Conservation (phyloP, 2,888 invertebrate genomes). For the Nomada lathburiana region DNA sequence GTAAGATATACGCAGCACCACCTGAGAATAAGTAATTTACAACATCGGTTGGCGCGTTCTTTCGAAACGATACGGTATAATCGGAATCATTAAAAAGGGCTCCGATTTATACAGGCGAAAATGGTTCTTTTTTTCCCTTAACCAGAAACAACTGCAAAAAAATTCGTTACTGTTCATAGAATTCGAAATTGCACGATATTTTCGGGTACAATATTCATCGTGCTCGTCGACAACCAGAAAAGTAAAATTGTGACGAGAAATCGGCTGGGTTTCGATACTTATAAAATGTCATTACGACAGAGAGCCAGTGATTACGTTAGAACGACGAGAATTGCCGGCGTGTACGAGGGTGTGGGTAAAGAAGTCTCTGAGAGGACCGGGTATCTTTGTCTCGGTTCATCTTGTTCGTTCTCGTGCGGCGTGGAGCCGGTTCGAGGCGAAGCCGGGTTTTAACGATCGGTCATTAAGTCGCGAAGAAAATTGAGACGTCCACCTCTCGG, state of each 20-base stretch:
- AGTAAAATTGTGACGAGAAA: slow-evolving; percentile 22
- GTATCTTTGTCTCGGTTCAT: slow-evolving; percentile 44
- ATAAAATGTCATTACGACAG: slow-evolving; percentile 74
- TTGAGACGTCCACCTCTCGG: slow-evolving; percentile 81
- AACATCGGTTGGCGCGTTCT: not conserved
- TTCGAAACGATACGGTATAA: not conserved
- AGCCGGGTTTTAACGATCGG: slow-evolving; percentile 81
- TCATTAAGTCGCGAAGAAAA: slow-evolving; percentile 82
- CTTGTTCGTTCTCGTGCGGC: slow-evolving; percentile 41
- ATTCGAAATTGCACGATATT: not conserved
- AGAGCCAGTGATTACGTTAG: slow-evolving; percentile 67
- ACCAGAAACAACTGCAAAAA: not conserved
- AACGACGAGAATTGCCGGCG: slow-evolving; percentile 33
- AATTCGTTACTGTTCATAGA: not conserved
- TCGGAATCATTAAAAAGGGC: not conserved
- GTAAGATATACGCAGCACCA: slow-evolving; percentile 15
- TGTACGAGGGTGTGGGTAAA: slow-evolving; percentile 40
- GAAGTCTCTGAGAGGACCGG: slow-evolving; percentile 22
- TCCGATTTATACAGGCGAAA: not conserved
- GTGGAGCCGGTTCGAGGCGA: slow-evolving; percentile 77
- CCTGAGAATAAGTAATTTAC: slow-evolving; percentile 24
- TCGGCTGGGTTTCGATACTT: slow-evolving; percentile 42
- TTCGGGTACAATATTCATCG: not conserved
- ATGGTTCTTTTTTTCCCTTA: not conserved
- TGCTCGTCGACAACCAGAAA: slow-evolving; percentile 26